A percentile compares a stretch with the other conserved stretches of the same genome.
phyloP scores from a whole-genome alignment of 2,888 invertebrate genomes.

The Cephus spinipes region DNA sequence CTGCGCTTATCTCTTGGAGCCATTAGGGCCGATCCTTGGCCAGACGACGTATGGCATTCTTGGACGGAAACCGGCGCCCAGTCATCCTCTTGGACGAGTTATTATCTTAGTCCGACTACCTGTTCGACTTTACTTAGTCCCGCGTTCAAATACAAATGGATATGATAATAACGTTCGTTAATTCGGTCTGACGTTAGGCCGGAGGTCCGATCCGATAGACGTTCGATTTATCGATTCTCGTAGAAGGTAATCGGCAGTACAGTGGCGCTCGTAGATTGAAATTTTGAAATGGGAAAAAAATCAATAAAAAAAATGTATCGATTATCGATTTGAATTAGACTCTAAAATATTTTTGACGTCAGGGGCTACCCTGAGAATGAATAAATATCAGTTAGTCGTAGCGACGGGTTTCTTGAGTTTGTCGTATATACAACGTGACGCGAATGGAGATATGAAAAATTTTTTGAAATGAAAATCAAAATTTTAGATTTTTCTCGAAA shows the following conservation, averaged over 20 bases:
- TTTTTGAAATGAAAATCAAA: too few relatives aligned
- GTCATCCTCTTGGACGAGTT: conserved; percentile 52
- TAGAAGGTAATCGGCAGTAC: background rate
- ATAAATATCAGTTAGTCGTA: too few relatives aligned
- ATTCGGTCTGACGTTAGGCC: background rate
- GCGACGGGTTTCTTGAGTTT: too few relatives aligned
- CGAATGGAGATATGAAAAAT: too few relatives aligned
- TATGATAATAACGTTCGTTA: background rate
- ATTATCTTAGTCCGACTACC: conserved; percentile 49
- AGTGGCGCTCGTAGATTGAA: background rate
- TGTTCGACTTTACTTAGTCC: conserved; percentile 12
- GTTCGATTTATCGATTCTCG: background rate
- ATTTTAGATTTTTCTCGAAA: too few relatives aligned
- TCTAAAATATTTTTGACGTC: background rate
- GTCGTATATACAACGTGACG: too few relatives aligned
- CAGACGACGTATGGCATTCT: conserved; percentile 49
- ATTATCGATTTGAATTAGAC: background rate
- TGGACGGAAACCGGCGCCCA: conserved; percentile 53
- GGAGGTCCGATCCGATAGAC: background rate
- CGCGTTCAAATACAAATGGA: conserved; percentile 8
- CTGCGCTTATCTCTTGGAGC: conserved; percentile 40
- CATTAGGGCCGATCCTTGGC: conserved; percentile 34
- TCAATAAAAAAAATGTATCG: background rate
- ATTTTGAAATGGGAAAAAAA: background rate
- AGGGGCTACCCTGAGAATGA: too few relatives aligned